Conservation (phyloP, 2,888 invertebrate genomes). For the Lasius platythorax region DNA sequence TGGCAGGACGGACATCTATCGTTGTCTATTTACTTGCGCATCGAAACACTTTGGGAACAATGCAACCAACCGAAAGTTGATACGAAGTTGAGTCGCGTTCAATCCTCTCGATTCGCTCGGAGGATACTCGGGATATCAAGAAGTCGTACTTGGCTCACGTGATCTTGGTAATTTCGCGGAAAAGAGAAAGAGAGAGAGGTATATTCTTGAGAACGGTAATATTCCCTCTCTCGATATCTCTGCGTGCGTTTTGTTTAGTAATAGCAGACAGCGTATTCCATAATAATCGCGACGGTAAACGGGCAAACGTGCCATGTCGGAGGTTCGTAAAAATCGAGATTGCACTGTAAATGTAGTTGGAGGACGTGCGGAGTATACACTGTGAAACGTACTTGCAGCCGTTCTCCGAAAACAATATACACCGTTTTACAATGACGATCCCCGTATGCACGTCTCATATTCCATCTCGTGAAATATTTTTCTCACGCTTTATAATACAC, state of each 20-base stretch:
- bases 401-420: constrained; percentile 18
- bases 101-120: background rate
- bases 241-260: constrained; percentile 38
- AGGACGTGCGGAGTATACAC: constrained; percentile 29
- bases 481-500: background rate
- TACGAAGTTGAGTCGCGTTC: constrained; percentile 37
- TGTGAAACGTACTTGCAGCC: background rate
- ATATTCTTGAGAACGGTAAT: constrained; percentile 1
- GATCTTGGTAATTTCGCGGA: constrained; percentile 14
- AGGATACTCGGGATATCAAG: background rate
- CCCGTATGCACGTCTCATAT: background rate
- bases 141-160: background rate
- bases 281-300: constrained; percentile 48
- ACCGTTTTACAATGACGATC: background rate
- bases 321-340: constrained; percentile 44
- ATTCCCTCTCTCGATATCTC: background rate
- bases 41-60: constrained; percentile 36
- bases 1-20: constrained; percentile 26
- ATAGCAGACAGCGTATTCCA: constrained; percentile 38
- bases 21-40: constrained; percentile 12
- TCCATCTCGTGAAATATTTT: background rate
- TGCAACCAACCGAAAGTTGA: constrained; percentile 25
- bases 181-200: background rate
- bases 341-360: constrained; percentile 35
- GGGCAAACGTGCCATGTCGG: constrained; percentile 46